Percentiles rank a stretch among this genome's conserved stretches.
These are phyloP conservation scores for Campaea margaritaria DNA, from an alignment of 2,888 invertebrate species.

Conservation along the genomic window DNA sequence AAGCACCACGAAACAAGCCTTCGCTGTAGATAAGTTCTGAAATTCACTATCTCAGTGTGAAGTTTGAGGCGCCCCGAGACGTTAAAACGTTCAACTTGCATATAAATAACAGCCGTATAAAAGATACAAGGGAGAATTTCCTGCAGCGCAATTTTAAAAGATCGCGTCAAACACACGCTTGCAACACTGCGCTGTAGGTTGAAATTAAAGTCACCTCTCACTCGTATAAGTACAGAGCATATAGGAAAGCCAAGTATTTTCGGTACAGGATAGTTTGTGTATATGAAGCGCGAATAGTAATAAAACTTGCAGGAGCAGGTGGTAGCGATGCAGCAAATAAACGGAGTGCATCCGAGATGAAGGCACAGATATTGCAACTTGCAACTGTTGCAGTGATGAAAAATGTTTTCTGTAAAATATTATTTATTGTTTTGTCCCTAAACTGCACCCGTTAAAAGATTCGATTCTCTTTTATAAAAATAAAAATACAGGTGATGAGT, in stretches of 20 bases:
- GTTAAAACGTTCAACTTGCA: constrained; percentile 50
- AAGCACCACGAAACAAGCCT: constrained; percentile 32
- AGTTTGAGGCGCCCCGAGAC: constrained; percentile 49
- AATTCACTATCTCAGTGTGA: constrained; percentile 46
- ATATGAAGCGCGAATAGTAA: constrained; percentile 14
- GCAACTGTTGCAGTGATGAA: neutral
- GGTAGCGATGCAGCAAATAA: constrained; percentile 18
- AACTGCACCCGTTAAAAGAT: too few relatives aligned
- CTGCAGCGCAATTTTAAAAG: constrained; percentile 33
- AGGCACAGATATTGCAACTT: constrained; percentile 13
- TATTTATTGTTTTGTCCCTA: too few relatives aligned
- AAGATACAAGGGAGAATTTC: constrained; percentile 23
- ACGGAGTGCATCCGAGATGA: constrained; percentile 13
- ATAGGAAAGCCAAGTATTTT: constrained; percentile 4
- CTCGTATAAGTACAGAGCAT: neutral
- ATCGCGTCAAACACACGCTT: constrained; percentile 16
- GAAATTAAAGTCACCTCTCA: constrained; percentile 15
- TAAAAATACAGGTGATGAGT: too few relatives aligned
- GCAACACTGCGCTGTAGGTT: neutral
- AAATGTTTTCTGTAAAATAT: too few relatives aligned
- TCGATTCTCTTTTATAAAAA: too few relatives aligned
- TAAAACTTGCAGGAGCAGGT: constrained; percentile 23
- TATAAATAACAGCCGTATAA: constrained; percentile 45
- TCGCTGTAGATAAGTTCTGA: constrained; percentile 45
- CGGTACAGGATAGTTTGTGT: constrained; percentile 1